phyloP scores from a whole-genome alignment of 2,797 vertebrate genomes.

The Artibeus jamaicensis region DNA sequence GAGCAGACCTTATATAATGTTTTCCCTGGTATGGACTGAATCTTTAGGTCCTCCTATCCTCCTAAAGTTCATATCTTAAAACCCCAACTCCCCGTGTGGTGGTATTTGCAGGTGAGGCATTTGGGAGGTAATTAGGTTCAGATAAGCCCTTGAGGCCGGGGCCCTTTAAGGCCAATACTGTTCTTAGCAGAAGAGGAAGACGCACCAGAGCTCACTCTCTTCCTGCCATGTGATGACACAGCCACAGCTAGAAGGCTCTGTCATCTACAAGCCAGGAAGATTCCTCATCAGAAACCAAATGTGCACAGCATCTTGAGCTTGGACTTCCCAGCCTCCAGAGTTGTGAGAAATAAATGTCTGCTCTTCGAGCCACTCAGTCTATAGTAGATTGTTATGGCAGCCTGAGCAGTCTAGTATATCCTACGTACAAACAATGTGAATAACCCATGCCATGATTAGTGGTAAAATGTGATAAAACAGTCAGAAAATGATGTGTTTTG shows the following conservation, averaged over 20 bases:
- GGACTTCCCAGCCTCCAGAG: not conserved
- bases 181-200: not conserved
- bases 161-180: not conserved
- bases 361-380: not conserved
- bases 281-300: not conserved
- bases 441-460: not conserved
- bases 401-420: not conserved
- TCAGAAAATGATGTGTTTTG: not conserved
- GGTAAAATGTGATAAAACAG: not conserved
- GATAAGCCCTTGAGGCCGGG: not conserved
- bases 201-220: not conserved
- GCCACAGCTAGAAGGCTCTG: not conserved
- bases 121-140: not conserved
- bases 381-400: not conserved
- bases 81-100: not conserved
- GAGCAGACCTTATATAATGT: not conserved
- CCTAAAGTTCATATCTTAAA: not conserved
- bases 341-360: not conserved
- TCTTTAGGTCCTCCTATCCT: not conserved
- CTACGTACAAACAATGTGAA: not conserved
- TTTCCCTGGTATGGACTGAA: not conserved
- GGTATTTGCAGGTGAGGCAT: not conserved
- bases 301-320: not conserved
- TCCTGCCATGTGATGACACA: not conserved
- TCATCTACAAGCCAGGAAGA: not conserved